Percentiles rank a stretch among this genome's conserved stretches.
Evolutionary conservation across 1,140 invertebrate species (phyloP).

Genomic region (Chrysomallon squamiferum): DNA sequence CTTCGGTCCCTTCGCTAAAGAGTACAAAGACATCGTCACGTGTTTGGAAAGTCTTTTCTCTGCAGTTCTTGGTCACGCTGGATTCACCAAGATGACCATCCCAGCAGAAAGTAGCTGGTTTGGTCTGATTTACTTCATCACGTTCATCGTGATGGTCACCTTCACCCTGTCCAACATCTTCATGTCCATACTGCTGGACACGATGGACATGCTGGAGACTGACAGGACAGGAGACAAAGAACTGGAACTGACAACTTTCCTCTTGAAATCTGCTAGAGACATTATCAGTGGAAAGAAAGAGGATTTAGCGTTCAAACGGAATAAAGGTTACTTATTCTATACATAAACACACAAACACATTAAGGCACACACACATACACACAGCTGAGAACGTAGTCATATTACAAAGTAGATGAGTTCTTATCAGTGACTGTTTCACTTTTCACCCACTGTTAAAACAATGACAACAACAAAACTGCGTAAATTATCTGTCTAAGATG

Average conservation of each 20-base stretch:
- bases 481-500: too few relatives aligned
- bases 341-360: too few relatives aligned
- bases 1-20: constrained; percentile 16
- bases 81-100: constrained; percentile 72
- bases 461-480: too few relatives aligned
- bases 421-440: too few relatives aligned
- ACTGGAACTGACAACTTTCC: not conserved
- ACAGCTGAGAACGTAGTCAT: too few relatives aligned
- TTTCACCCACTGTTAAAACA: too few relatives aligned
- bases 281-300: constrained; percentile 1
- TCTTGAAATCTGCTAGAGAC: not conserved
- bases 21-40: constrained; percentile 21
- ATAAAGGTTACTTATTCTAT: too few relatives aligned
- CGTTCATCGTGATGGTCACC: constrained; percentile 79
- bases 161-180: constrained; percentile 83
- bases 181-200: constrained; percentile 80
- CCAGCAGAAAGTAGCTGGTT: constrained; percentile 75
- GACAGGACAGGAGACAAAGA: not conserved
- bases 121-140: constrained; percentile 77
- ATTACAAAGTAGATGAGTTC: too few relatives aligned
- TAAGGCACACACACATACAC: too few relatives aligned
- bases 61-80: constrained; percentile 77
- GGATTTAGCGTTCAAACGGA: too few relatives aligned
- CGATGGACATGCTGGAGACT: constrained; percentile 25
- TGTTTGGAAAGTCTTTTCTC: constrained; percentile 69